A percentile compares a stretch with the other conserved stretches of the same genome.
phyloP scores from a whole-genome alignment of 2,888 invertebrate species.

The Mellilla xanthometata region DNA sequence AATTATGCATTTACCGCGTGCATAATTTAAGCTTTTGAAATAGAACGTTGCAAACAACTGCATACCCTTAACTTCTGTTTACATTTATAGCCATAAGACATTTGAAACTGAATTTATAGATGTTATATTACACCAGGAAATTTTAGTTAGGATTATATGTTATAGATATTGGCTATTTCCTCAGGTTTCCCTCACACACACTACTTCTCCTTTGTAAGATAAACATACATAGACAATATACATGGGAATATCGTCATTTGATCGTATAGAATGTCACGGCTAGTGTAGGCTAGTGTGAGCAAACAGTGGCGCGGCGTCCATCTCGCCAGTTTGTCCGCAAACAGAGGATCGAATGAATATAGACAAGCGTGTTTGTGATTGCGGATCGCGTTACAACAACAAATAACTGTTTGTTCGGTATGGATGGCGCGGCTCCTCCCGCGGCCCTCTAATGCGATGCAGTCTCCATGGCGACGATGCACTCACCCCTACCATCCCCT shows the following conservation, averaged over 20 bases:
- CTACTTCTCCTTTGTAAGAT: slow-evolving; percentile 10
- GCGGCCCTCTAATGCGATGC: slow-evolving; percentile 70
- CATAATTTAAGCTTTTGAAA: slow-evolving; percentile 3
- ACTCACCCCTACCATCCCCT: slow-evolving; percentile 68
- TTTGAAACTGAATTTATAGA: too few species aligned
- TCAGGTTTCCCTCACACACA: slow-evolving; percentile 7
- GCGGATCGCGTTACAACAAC: slow-evolving; percentile 74
- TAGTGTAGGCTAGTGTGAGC: slow-evolving; percentile 49
- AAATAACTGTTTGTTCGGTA: slow-evolving; percentile 52
- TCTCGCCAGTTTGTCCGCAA: slow-evolving; percentile 74
- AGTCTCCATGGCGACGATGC: slow-evolving; percentile 74
- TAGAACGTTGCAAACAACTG: not conserved
- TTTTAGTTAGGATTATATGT: too few species aligned
- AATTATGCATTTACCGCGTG: slow-evolving; percentile 7
- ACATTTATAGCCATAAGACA: too few species aligned
- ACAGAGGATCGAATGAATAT: slow-evolving; percentile 76
- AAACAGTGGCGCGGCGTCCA: slow-evolving; percentile 70
- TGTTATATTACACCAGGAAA: too few species aligned
- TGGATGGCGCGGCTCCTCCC: slow-evolving; percentile 20
- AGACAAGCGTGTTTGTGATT: slow-evolving; percentile 69
- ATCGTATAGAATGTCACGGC: slow-evolving; percentile 63
- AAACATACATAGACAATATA: too few species aligned
- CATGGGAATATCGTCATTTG: slow-evolving; percentile 35
- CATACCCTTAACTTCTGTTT: too few species aligned
- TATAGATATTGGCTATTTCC: not conserved